Evolutionary conservation across 2,888 invertebrate species (phyloP).

Genomic region (Julus scandinavius): DNA sequence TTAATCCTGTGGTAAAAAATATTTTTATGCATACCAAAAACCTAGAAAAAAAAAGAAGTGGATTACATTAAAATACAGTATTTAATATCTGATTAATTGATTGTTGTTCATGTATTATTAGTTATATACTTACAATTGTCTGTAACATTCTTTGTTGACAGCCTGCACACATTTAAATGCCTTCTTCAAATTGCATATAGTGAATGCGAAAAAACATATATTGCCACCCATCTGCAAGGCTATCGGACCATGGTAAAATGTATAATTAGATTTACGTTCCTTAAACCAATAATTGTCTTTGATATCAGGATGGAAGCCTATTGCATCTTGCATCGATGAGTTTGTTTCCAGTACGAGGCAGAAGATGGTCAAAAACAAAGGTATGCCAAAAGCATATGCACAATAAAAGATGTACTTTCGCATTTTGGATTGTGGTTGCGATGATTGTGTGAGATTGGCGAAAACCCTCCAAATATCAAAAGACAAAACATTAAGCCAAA

Average conservation of each 20-base stretch:
- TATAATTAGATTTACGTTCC: neutral
- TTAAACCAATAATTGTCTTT: neutral
- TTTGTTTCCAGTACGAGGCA: conserved; percentile 48
- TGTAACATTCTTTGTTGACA: conserved; percentile 54
- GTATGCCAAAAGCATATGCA: conserved; percentile 52
- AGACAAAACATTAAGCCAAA: conserved; percentile 94
- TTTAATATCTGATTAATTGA: neutral
- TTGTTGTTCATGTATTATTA: neutral
- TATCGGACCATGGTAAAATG: neutral
- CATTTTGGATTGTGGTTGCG: neutral
- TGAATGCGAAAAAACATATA: neutral
- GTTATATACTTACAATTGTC: conserved; percentile 52
- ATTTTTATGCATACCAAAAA: conserved; percentile 52
- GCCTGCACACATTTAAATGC: conserved; percentile 49
- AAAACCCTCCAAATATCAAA: conserved; percentile 83
- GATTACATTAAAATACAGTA: neutral
- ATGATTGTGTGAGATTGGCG: conserved; percentile 51
- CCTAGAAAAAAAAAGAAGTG: neutral
- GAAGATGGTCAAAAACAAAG: conserved; percentile 4
- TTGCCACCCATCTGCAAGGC: neutral
- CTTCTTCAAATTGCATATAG: conserved; percentile 43
- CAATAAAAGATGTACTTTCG: neutral
- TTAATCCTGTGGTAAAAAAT: conserved; percentile 55
- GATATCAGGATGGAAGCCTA: conserved; percentile 46
- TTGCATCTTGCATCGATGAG: conserved; percentile 20